phyloP scores from a whole-genome alignment of 2,113 vertebrate genomes.

The Hoplias malabaricus region DNA sequence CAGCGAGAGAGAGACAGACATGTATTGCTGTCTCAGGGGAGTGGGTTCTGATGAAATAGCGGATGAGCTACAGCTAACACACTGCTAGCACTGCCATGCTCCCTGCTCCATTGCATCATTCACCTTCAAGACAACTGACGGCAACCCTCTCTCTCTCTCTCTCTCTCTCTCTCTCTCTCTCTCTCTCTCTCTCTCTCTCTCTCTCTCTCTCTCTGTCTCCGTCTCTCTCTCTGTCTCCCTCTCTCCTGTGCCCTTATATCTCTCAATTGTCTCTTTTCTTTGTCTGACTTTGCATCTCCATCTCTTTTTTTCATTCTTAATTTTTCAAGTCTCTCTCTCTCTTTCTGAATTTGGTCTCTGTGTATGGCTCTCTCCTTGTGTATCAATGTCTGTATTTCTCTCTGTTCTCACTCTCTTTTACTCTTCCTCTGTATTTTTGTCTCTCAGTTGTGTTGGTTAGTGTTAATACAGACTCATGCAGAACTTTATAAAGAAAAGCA shows the following conservation, averaged over 20 bases:
- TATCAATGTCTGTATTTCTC: no score
- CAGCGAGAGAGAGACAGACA: no score
- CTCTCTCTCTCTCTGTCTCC: no score
- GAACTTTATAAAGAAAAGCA: not conserved
- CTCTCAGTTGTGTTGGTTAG: not conserved
- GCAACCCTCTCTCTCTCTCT: constrained; percentile 3
- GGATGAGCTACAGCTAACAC: constrained; percentile 29
- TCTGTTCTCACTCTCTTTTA: not conserved
- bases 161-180: not conserved
- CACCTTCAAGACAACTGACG: constrained; percentile 45
- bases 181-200: no score
- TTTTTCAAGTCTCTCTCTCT: no score
- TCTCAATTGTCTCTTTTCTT: no score
- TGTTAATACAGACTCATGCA: not conserved
- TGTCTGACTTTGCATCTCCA: no score
- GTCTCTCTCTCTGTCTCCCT: not conserved
- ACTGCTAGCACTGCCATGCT: constrained; percentile 24
- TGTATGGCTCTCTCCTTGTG: no score
- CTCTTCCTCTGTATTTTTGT: not conserved
- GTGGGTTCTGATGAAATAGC: constrained; percentile 40
- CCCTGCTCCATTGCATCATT: constrained; percentile 47
- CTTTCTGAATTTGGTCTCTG: not conserved
- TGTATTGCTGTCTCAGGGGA: constrained; percentile 18
- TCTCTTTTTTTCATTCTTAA: not conserved
- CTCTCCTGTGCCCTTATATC: not conserved